Base-by-base conservation (phyloP, 2,888 invertebrate species). In the Dione juno region DNA sequence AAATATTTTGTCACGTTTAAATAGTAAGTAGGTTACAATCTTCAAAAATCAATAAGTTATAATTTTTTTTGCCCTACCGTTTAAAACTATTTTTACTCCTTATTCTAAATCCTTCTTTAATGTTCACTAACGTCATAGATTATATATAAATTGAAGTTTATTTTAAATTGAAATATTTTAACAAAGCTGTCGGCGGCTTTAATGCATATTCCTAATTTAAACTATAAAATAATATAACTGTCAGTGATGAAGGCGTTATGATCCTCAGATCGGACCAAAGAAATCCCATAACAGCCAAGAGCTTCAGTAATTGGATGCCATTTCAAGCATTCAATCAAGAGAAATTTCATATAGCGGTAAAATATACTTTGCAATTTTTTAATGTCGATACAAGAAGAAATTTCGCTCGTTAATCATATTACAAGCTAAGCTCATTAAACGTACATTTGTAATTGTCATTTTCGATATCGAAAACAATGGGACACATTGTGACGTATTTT, bases 401-500 rank as follows among this genome's bases (percentile, higher is more conserved):
- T 69, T 61, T 69, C 63, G 66, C 68, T 83, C 88, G 88, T 91
- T 86, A 88, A 90, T 90, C 89, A 91, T 85, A 82, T 83, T 84
- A 86, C 87, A 86, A 87, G 88, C 86, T 81, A 82, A 85, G 81
- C 88, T 89, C 89, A 90, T 92, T 92, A 91, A 85, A 83, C 84
- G 80, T 86, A 84, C 86, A 90, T 90, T 90, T 88, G 87, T 90
- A 88, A 88, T 89, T 89, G 88, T 88, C 89, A 88, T 85, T 88
- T 89, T 80, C 85, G 84, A 41, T 63, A 69, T 68, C 50, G 37
- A 57, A 57, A 40, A 65, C 63, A 64, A 64, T 69, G 21, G 14
- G 35, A n/a, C n/a, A 43, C 59, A 54, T 41, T 16, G 57, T 52
- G 43, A 43, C 72, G 61, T 72, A 64, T 70, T 59, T 48, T 53